Conservation (phyloP, 2,113 vertebrate species). For the Erythrocercus mccallii region DNA sequence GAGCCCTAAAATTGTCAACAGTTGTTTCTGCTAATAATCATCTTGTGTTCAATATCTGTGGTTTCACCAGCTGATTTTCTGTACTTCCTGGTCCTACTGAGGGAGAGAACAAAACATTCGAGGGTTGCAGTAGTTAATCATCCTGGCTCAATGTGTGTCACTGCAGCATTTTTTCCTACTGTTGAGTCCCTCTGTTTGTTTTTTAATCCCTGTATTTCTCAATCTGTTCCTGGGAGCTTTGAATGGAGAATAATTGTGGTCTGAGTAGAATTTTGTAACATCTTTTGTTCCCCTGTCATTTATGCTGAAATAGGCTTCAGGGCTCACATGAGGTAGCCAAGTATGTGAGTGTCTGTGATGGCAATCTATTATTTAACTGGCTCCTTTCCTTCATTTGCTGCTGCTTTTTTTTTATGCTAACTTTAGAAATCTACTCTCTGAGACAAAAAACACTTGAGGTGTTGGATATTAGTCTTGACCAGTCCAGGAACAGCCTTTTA, state of each 20-base stretch:
- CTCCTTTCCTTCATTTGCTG: not conserved
- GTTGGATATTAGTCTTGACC: not conserved
- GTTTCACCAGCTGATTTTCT: not conserved
- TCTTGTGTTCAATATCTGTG: not conserved
- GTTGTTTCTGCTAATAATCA: not conserved
- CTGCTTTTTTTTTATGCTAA: not conserved
- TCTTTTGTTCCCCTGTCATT: conserved; percentile 29
- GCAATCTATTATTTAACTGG: not conserved
- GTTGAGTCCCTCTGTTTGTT: not conserved
- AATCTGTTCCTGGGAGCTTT: not conserved
- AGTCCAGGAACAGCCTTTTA: not conserved
- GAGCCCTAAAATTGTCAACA: not conserved
- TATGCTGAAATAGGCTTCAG: not conserved
- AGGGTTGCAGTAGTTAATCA: not conserved
- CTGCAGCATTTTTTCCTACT: not conserved
- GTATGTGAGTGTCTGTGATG: not conserved
- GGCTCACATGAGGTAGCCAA: not conserved
- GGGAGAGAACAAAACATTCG: not conserved
- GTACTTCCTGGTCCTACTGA: not conserved
- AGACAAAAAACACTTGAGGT: not conserved
- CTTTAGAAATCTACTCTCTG: not conserved
- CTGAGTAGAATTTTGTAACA: conserved; percentile 25
- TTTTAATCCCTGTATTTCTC: conserved; percentile 20
- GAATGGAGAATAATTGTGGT: conserved; percentile 2
- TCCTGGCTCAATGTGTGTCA: not conserved